Evolutionary conservation across 2,888 invertebrate genomes (phyloP), one percentile per base, ranked within the genome.

Genomic region (Papilio demoleus): DNA sequence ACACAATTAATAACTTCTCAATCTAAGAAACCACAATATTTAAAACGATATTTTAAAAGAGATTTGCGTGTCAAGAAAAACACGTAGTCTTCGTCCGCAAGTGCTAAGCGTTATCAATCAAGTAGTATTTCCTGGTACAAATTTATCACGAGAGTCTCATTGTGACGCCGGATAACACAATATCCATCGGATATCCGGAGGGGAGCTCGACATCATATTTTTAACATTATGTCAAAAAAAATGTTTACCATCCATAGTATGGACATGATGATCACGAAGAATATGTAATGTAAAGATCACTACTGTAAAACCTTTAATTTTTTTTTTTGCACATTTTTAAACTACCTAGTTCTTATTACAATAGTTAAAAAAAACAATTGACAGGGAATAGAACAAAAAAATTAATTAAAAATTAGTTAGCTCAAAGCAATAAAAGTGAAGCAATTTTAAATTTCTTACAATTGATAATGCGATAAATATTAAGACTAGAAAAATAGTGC

Each of bases 161-260:
- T 90, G 88, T 89, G 82, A 82, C 82, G 81, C 81, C 88, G 90
- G 90, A 90, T 88, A 90, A 83, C 87, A 89, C 90, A 86, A 89
- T 91, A 91, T 92, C 90, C 91, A 87, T 75, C 86, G 90, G 92
- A 92, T 85, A 90, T 92, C 92, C 91, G 85, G 86, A 90, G 92
- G 91, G 92, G 92, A 84, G 83, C 77, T 82, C 83, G 82, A 91
- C 90, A 88, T 91, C 89, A 92, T 91, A 92, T 91, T 92, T 92
- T 92, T 92, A 92, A 91, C 89, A 91, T 90, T 90, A 90, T 87
- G 88, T 88, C 87, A 88, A 88, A 87, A 87, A 42, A 88, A 86
- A 81, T 71, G 47, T 31, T 67, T 56, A 73, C 72, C 71, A 71
- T 71, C n/a, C 42, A 70, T 80, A 79, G 45, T 74, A 64, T 82